A percentile compares a stretch with the other conserved stretches of the same genome.
phyloP scores from a whole-genome alignment of 2,888 invertebrate species.

The Seira sanloemensis region DNA sequence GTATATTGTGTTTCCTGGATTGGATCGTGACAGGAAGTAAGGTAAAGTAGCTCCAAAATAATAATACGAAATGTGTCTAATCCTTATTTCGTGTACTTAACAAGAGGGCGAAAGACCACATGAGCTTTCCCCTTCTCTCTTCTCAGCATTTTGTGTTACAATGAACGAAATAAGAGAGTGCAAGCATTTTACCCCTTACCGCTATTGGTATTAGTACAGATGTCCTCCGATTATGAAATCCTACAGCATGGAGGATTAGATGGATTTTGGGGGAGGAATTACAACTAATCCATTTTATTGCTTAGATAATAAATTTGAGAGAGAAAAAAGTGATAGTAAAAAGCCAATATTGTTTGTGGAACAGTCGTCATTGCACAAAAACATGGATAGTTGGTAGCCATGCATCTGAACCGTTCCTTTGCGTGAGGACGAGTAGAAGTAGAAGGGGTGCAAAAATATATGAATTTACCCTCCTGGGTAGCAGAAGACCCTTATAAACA shows the following conservation, averaged over 20 bases:
- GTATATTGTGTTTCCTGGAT: conserved; percentile 48
- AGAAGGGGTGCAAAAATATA: too few relatives aligned
- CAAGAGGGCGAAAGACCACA: not conserved
- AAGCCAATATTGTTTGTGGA: not conserved
- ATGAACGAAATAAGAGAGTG: too few relatives aligned
- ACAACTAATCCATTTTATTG: not conserved
- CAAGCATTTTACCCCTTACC: not conserved
- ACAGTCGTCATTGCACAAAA: too few relatives aligned
- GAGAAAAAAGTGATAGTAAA: not conserved
- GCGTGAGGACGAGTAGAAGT: too few relatives aligned
- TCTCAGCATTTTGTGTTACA: too few relatives aligned
- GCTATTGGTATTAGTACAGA: not conserved
- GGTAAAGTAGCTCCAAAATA: conserved; percentile 54
- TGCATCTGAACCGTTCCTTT: too few relatives aligned
- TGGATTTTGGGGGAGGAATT: not conserved
- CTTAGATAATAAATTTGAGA: not conserved
- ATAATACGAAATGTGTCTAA: not conserved
- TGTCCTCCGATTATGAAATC: conserved; percentile 6
- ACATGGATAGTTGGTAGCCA: too few relatives aligned
- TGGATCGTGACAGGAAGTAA: conserved; percentile 70
- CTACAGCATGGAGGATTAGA: not conserved
- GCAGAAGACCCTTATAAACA: too few relatives aligned
- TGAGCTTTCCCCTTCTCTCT: not conserved
- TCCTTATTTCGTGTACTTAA: conserved; percentile 9
- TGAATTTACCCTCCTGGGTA: too few relatives aligned